phyloP scores from a whole-genome alignment of 2,888 invertebrate genomes.

The Caenorhabditis drosophilae region DNA sequence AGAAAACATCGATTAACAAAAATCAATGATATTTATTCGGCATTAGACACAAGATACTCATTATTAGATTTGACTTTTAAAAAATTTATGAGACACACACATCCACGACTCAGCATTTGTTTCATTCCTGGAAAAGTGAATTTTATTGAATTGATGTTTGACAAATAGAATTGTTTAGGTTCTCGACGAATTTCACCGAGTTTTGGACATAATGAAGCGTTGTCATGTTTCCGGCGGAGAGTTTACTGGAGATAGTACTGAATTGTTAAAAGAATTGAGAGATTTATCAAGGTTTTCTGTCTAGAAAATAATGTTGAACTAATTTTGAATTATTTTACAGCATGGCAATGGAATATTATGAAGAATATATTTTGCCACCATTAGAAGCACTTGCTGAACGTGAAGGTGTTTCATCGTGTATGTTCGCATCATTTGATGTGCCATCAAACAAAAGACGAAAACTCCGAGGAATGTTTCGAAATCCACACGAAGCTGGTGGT shows the following conservation, averaged over 20 bases:
- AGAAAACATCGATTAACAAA: conserved; percentile 2
- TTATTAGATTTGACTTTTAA: conserved; percentile 1
- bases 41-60: conserved; percentile 3
- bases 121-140: conserved; percentile 8
- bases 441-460: neutral
- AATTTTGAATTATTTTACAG: neutral
- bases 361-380: neutral
- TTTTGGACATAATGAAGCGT: neutral
- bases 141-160: no score
- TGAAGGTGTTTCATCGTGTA: neutral
- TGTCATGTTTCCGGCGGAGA: conserved; percentile 1
- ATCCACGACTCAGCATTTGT: conserved; percentile 1
- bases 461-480: neutral
- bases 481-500: neutral
- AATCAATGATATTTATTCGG: conserved; percentile 3
- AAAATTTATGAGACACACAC: neutral
- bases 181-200: conserved; percentile 2
- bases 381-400: neutral
- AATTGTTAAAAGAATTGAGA: conserved; percentile 5
- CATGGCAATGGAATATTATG: conserved; percentile 7
- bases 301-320: neutral
- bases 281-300: conserved; percentile 5
- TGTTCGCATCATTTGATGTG: neutral
- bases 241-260: conserved; percentile 4
- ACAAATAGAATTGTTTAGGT: no score